Conservation (phyloP, 2,113 vertebrate species). For the Plestiodon gilberti region DNA sequence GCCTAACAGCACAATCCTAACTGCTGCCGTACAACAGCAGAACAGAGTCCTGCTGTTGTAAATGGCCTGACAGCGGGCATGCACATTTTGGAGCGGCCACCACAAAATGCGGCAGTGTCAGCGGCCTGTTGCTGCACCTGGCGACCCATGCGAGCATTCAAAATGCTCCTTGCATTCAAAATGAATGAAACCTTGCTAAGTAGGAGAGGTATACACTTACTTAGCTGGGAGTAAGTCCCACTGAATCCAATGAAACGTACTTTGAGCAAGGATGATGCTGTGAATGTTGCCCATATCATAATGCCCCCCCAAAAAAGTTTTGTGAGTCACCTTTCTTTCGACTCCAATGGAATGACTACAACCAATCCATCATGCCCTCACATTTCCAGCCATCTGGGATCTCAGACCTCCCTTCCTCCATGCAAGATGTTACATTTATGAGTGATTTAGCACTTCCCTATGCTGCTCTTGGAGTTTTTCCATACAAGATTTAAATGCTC, state of each 20-base stretch:
- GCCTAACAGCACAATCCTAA: too few species aligned
- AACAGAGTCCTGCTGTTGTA: too few species aligned
- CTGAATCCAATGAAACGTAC: too few species aligned
- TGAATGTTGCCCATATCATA: neutral
- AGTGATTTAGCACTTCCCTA: conserved; percentile 16
- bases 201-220: neutral
- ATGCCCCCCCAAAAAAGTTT: neutral
- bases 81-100: too few species aligned
- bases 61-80: too few species aligned
- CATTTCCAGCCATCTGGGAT: conserved; percentile 18
- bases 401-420: conserved; percentile 1
- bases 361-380: conserved; percentile 1
- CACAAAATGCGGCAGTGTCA: too few species aligned
- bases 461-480: neutral
- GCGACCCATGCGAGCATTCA: too few species aligned
- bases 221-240: too few species aligned
- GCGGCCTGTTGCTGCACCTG: too few species aligned
- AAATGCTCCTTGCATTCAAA: neutral
- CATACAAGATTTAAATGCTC: conserved; percentile 26
- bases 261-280: too few species aligned
- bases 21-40: too few species aligned
- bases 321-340: conserved; percentile 29
- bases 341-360: neutral
- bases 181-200: neutral
- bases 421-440: conserved; percentile 38